Conservation (phyloP, 1,140 invertebrate genomes). For the Paraescarpia echinospica region DNA sequence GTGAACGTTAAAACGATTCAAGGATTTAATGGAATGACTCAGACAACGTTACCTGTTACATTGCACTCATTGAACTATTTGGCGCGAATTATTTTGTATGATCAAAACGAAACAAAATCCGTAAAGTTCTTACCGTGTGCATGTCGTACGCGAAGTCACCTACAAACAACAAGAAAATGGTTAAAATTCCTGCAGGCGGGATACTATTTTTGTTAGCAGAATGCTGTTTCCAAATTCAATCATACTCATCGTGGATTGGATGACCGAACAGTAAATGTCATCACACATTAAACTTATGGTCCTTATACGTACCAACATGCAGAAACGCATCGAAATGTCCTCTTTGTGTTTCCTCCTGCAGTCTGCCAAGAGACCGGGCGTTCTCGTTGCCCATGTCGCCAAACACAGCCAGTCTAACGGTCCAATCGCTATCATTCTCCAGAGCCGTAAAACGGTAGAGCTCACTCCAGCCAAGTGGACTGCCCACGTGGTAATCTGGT, state of each 20-base stretch:
- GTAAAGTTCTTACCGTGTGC: conserved; percentile 66
- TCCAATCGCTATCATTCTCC: conserved; percentile 70
- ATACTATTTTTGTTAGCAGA: not conserved
- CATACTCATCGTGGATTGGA: not conserved
- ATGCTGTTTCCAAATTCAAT: not conserved
- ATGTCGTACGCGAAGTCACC: conserved; percentile 87
- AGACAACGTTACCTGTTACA: too few relatives aligned
- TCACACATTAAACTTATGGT: not conserved
- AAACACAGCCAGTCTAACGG: conserved; percentile 79
- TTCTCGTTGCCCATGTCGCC: conserved; percentile 92
- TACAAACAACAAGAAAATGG: conserved; percentile 33
- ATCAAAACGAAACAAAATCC: too few relatives aligned
- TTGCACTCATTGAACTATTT: too few relatives aligned
- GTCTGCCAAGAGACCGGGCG: conserved; percentile 74
- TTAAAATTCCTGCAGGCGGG: not conserved
- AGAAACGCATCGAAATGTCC: conserved; percentile 84
- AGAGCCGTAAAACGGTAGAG: conserved; percentile 74
- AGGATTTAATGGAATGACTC: too few relatives aligned
- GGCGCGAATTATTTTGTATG: too few relatives aligned
- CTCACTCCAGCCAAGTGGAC: conserved; percentile 73
- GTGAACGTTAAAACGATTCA: too few relatives aligned
- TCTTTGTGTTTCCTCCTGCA: conserved; percentile 79
- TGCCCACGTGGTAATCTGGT: conserved; percentile 83
- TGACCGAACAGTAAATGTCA: not conserved
- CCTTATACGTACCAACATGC: conserved; percentile 66